A percentile compares a stretch with the other conserved stretches of the same genome.
Evolutionary conservation across 2,113 vertebrate species (phyloP).

Genomic region (Microtus pennsylvanicus): DNA sequence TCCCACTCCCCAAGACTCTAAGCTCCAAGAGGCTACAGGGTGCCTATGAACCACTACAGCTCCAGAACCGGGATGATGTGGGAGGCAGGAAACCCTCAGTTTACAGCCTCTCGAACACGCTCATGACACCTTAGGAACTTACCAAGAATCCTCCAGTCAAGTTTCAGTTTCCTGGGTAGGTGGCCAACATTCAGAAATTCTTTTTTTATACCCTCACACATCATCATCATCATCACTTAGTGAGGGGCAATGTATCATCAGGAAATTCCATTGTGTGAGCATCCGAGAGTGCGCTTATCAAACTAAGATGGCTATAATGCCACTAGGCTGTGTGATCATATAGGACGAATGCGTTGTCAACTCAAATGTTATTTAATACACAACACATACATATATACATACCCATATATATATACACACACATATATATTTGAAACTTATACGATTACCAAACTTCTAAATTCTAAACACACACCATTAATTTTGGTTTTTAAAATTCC

Average conservation of each 20-base stretch:
- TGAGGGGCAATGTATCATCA: not conserved
- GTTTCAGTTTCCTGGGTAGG: not conserved
- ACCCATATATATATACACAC: not conserved
- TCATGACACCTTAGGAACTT: not conserved
- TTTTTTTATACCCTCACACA: not conserved
- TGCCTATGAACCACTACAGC: not conserved
- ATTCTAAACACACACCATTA: not conserved
- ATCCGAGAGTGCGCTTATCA: not conserved
- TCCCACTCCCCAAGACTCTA: not conserved
- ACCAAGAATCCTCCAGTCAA: not conserved
- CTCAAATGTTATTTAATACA: not conserved
- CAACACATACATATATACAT: not conserved
- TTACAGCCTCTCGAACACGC: not conserved
- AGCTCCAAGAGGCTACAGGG: not conserved
- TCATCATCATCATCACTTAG: not conserved
- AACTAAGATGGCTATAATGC: not conserved
- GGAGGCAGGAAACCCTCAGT: not conserved
- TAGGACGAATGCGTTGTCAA: not conserved
- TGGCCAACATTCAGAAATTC: conserved; percentile 11
- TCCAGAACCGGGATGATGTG: not conserved
- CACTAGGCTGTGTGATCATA: not conserved
- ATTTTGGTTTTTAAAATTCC: conserved; percentile 30
- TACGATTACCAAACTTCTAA: not conserved
- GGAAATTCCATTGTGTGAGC: not conserved
- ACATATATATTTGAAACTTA: not conserved